phyloP scores from a whole-genome alignment of 2,113 vertebrate species.

The Pangasianodon gigas region DNA sequence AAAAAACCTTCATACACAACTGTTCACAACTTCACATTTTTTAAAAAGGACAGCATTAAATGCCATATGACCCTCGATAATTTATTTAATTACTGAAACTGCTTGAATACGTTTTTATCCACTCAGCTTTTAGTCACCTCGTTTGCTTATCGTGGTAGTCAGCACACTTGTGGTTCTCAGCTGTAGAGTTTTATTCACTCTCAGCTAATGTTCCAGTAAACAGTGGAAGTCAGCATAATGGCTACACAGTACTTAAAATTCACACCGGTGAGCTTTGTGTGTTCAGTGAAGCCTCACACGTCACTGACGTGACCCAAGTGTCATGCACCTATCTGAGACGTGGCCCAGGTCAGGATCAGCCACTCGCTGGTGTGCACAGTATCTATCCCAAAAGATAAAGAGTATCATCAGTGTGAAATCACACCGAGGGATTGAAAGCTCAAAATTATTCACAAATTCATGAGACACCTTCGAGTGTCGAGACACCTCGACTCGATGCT shows the following conservation, averaged over 20 bases:
- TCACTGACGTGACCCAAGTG: not conserved
- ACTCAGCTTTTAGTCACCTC: not conserved
- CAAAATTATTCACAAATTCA: too few species aligned
- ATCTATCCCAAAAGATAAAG: too few species aligned
- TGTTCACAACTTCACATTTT: not conserved
- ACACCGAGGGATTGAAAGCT: too few species aligned
- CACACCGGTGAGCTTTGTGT: not conserved
- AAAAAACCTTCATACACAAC: not conserved
- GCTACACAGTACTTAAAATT: not conserved
- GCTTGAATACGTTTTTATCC: not conserved
- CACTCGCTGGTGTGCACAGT: too few species aligned
- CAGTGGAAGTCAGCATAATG: not conserved
- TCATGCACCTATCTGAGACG: not conserved
- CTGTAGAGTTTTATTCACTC: not conserved
- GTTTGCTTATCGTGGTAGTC: not conserved
- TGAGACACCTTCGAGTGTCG: too few species aligned
- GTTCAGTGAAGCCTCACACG: not conserved
- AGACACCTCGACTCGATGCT: too few species aligned
- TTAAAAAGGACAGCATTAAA: not conserved
- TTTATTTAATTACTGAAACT: not conserved
- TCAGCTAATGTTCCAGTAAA: not conserved
- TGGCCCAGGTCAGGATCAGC: not conserved
- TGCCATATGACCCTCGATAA: not conserved
- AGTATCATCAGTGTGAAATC: too few species aligned
- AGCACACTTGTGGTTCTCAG: not conserved